Percentiles rank a stretch among this genome's conserved stretches.
These are phyloP conservation scores for Melanocharis versteri DNA, from an alignment of 2,113 vertebrate genomes.

Conservation along the genomic window DNA sequence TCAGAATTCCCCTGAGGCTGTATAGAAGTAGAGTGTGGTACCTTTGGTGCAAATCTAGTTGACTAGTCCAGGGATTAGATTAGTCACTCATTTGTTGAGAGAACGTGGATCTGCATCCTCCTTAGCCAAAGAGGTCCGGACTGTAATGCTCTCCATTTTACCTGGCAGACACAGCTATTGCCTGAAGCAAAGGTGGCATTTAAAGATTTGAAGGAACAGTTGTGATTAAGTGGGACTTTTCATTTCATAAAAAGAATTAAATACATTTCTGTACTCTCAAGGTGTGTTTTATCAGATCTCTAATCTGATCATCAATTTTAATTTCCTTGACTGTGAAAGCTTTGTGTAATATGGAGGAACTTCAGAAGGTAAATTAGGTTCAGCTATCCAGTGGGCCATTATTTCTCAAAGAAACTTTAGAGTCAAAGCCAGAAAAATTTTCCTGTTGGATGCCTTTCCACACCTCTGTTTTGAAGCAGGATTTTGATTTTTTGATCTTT, in stretches of 20 bases:
- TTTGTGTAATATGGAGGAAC: neutral
- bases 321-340: constrained; percentile 1
- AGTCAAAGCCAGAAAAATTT: neutral
- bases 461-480: neutral
- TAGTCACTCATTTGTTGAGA: neutral
- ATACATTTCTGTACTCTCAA: neutral
- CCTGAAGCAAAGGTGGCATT: neutral
- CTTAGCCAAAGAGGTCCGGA: neutral
- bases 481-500: neutral
- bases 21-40: neutral
- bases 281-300: neutral
- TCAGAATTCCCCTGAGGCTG: neutral
- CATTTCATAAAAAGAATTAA: neutral
- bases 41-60: neutral
- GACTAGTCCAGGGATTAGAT: neutral
- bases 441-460: constrained; percentile 2
- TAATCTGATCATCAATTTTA: constrained; percentile 5
- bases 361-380: neutral
- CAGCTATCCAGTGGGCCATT: neutral
- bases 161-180: neutral
- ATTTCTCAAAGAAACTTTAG: neutral
- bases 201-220: neutral
- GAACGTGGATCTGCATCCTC: neutral
- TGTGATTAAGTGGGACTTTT: neutral
- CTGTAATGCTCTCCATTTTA: neutral